Percentiles rank a stretch among this genome's conserved stretches.
Conservation (phyloP, 2,888 invertebrate genomes). For the Drosophila tanythrix region DNA sequence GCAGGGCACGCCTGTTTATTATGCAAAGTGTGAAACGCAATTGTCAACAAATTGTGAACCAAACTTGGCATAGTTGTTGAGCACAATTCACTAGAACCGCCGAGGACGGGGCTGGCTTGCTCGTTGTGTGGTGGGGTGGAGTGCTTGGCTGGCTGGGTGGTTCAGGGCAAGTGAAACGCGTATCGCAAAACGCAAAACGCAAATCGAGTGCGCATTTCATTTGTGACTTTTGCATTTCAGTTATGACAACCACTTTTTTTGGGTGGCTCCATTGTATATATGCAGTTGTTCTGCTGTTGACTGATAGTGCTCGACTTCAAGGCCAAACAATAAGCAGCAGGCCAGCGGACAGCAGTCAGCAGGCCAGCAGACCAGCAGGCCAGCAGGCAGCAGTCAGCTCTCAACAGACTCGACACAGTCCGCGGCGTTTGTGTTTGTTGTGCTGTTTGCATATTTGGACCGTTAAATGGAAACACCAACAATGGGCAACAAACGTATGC, state of each 20-base stretch:
- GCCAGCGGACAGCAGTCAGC: not conserved
- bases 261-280: slow-evolving; percentile 5
- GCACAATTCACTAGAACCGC: slow-evolving; percentile 28
- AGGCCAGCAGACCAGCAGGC: too few relatives aligned
- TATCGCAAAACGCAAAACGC: slow-evolving; percentile 2
- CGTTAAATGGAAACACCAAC: slow-evolving; percentile 18
- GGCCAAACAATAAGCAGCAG: slow-evolving; percentile 25
- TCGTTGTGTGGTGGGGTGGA: not conserved
- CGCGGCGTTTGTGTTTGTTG: not conserved
- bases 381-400: not conserved
- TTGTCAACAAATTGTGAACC: slow-evolving; percentile 77
- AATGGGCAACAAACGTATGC: slow-evolving; percentile 15
- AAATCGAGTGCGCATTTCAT: slow-evolving; percentile 15
- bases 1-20: slow-evolving; percentile 55
- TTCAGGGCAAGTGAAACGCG: slow-evolving; percentile 4
- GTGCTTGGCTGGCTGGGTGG: not conserved
- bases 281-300: slow-evolving; percentile 14
- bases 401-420: not conserved
- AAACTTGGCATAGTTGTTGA: slow-evolving; percentile 67
- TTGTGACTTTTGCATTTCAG: slow-evolving; percentile 21
- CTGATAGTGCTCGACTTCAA: slow-evolving; percentile 42
- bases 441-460: slow-evolving; percentile 20
- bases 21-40: too few relatives aligned
- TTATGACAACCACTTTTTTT: slow-evolving; percentile 17
- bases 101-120: not conserved